A percentile compares a stretch with the other conserved stretches of the same genome.
Evolutionary conservation across 64 coral and sea anemone species (phyloP).

Genomic region (Porites australiensis): DNA sequence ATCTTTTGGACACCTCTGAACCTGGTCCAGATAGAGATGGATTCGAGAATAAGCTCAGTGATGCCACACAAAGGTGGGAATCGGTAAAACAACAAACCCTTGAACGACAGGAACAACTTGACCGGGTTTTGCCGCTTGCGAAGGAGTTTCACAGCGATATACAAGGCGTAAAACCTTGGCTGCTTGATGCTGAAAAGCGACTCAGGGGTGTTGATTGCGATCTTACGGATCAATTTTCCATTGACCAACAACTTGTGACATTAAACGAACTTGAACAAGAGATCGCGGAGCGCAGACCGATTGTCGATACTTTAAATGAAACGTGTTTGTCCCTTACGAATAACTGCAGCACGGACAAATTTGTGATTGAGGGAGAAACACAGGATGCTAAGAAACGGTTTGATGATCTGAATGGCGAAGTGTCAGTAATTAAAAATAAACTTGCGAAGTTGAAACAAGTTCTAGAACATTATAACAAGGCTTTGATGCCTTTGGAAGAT

Average conservation of each 20-base stretch:
- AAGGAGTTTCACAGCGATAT: constrained; percentile 82
- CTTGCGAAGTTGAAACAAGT: constrained; percentile 66
- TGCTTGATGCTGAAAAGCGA: constrained; percentile 82
- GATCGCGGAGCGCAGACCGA: constrained; percentile 77
- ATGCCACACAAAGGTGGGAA: constrained; percentile 88
- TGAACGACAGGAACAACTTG: constrained; percentile 85
- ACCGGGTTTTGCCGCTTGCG: constrained; percentile 88
- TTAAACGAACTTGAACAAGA: constrained; percentile 80
- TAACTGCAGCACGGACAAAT: constrained; percentile 87
- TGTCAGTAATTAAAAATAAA: constrained; percentile 58
- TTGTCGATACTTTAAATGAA: constrained; percentile 70
- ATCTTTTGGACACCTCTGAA: constrained; percentile 89
- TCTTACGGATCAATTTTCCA: constrained; percentile 65
- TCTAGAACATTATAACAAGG: constrained; percentile 77
- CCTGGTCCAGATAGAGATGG: constrained; percentile 89
- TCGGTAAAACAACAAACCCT: constrained; percentile 77
- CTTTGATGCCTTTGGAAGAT: constrained; percentile 74
- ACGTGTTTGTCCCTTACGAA: constrained; percentile 75
- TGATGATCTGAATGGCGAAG: constrained; percentile 57
- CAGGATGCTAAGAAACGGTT: constrained; percentile 92
- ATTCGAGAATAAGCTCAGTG: constrained; percentile 90
- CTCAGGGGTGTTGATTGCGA: constrained; percentile 73
- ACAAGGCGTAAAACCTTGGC: constrained; percentile 86
- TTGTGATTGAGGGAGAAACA: constrained; percentile 86
- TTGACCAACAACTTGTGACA: constrained; percentile 71